Base-by-base conservation (phyloP, 2,113 vertebrate genomes). In the Psettodes erumei region DNA sequence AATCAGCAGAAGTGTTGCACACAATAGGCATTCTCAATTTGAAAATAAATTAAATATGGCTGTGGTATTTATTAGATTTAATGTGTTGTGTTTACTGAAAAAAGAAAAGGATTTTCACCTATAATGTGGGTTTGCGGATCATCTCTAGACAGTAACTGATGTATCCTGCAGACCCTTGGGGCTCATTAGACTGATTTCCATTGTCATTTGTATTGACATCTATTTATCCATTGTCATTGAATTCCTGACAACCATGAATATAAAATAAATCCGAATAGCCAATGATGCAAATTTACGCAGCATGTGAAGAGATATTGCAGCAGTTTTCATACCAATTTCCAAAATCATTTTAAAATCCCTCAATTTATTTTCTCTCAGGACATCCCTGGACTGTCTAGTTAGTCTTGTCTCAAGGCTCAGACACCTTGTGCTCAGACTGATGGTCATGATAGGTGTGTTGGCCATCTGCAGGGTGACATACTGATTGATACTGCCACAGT, bases 1-100 rank as follows among this genome's bases (percentile, higher is more conserved):
- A 54, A 75, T 78, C 60, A 61, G 47, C 56, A 56, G 51, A 75
- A 60, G 54, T 40, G 37, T 33, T 66, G 19, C 6, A 8, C 5
- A 33, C 33, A 73, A 42, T 58, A 23, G 1, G 19, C 67, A 25
- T 3, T 50, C 11, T 66, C 19, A 71, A 4, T 27, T 11, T 35
- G 13, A 42, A 16, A 54, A 43, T 45, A 4, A 35, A 37, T 56
- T 21, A 59, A 59, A 61, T 28, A 15, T 47, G 11, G 38, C 47
- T 33, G 8, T 7, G 11, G 18, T 4, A 1, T 62, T 69, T 25
- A 30, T 70, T 54, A 3, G 10, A 65, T 62, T 65, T 72, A 47
- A 33, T n/a, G 54, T 30, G 0, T 59, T 37, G 30, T 38, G 0
- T 59, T 66, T 37, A 28, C 18, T 28, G 8, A 15, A 11, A 32